A percentile compares a stretch with the other conserved stretches of the same genome.
phyloP scores from a whole-genome alignment of 2,113 vertebrate genomes.

The Pionites leucogaster region DNA sequence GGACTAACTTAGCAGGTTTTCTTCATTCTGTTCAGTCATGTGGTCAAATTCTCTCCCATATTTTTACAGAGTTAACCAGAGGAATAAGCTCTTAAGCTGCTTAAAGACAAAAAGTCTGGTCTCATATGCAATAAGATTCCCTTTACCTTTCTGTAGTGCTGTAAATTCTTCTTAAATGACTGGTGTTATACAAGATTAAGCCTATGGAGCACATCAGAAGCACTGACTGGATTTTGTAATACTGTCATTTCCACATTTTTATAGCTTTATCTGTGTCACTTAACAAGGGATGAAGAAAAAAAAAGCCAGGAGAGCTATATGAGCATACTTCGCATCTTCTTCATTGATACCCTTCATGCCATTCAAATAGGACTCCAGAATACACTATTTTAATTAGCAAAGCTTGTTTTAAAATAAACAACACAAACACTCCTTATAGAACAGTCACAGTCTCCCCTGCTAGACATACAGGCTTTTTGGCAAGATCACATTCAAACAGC shows the following conservation, averaged over 20 bases:
- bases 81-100: neutral
- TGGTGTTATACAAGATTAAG: neutral
- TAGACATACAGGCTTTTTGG: slow-evolving; percentile 47
- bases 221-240: neutral
- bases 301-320: neutral
- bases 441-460: slow-evolving; percentile 52
- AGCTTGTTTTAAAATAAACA: slow-evolving; percentile 65
- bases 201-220: neutral
- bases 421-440: slow-evolving; percentile 55
- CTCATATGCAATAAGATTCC: neutral
- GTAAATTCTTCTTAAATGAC: neutral
- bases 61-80: neutral
- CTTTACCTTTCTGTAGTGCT: neutral
- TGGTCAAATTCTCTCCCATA: neutral
- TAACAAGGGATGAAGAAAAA: neutral
- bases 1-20: neutral
- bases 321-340: neutral
- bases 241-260: neutral
- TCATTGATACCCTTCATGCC: slow-evolving; percentile 41
- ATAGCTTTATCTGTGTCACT: neutral
- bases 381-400: slow-evolving; percentile 65
- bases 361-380: slow-evolving; percentile 53
- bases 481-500: slow-evolving; percentile 54
- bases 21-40: neutral
- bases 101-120: neutral